Evolutionary conservation across 2,113 vertebrate species (phyloP), one percentile per base, ranked within the genome.

Genomic region (Uropsilus gracilis): DNA sequence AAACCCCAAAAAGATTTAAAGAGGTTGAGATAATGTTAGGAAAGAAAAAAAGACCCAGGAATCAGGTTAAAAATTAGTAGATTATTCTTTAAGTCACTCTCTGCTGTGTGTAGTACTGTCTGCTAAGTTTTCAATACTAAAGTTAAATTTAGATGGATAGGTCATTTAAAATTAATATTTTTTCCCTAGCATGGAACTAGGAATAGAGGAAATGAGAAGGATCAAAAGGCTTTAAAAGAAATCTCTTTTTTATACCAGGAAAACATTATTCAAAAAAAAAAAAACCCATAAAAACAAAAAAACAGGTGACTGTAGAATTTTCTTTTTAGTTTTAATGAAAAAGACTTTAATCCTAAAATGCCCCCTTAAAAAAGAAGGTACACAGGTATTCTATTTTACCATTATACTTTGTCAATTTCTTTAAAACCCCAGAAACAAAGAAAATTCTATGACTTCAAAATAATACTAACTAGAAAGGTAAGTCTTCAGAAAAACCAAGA

Each of bases 91-190:
- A 89, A 48, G 26, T 55, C 32, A 55, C 12, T 73, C 42, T 64
- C 42, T 87, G n/a, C 86, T 82, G 57, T 53, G 2, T 61, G 75
- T 6, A 76, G 12, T 59, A 92, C 63, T 68, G n/a, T 86, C 10
- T 90, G 7, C 50, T 34, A 85, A 71, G 37, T 86, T 90, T 86
- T 72, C 26, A 77, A 50, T 37, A 75, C 14, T 83, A 34, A 83
- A 93, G 77, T n/a, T 88, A 91, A 92, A 88, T 46, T 16, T 95
- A 34, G 20, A 77, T 64, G 39, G n/a, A 75, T 87, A 83, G 90
- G 32, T 71, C 12, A 57, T 34, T 68, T 50, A 86, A 89, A 53
- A 80, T 68, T 39, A 85, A 85, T 30, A 57, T n/a, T 59, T 73
- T 61, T 30, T 89, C 55, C 66, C 73, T 86, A 53, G 44, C 28